Conservation (phyloP, 2,113 vertebrate species). For the Scomber scombrus region DNA sequence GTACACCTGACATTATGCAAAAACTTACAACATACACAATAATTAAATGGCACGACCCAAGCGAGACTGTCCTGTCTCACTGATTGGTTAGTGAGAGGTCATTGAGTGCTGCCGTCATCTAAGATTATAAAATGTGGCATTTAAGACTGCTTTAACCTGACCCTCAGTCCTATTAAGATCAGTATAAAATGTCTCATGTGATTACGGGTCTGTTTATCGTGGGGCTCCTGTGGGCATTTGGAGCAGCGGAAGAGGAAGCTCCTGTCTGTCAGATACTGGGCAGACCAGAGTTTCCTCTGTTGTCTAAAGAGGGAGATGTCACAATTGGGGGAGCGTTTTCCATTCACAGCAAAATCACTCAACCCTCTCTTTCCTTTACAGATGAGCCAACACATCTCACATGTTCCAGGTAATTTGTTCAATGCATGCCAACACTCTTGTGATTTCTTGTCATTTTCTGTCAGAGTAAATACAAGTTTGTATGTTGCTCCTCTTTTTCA, state of each 20-base stretch:
- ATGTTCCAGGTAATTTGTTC: constrained; percentile 77
- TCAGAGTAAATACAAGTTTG: not conserved
- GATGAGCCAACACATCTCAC: constrained; percentile 68
- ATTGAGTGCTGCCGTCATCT: not conserved
- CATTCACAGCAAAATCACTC: constrained; percentile 78
- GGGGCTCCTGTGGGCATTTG: constrained; percentile 29
- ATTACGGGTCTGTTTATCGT: constrained; percentile 27
- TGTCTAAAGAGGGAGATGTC: constrained; percentile 80
- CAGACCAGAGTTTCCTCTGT: constrained; percentile 75
- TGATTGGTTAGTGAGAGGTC: constrained; percentile 50
- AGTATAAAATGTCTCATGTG: constrained; percentile 45
- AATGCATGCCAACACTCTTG: not conserved
- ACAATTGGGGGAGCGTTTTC: constrained; percentile 84
- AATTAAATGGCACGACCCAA: not conserved
- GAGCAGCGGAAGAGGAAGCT: constrained; percentile 32
- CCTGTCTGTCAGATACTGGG: constrained; percentile 72
- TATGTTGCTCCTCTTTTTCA: constrained; percentile 42
- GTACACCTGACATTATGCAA: not conserved
- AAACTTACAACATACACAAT: not conserved
- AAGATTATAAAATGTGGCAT: constrained; percentile 36
- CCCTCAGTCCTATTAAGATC: not conserved
- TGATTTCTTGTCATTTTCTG: not conserved
- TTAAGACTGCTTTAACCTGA: not conserved
- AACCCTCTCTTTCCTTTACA: constrained; percentile 69
- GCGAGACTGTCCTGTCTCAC: not conserved